Percentiles rank a stretch among this genome's conserved stretches.
Evolutionary conservation across 2,797 vertebrate genomes (phyloP).

Genomic region (Leuciscus waleckii): DNA sequence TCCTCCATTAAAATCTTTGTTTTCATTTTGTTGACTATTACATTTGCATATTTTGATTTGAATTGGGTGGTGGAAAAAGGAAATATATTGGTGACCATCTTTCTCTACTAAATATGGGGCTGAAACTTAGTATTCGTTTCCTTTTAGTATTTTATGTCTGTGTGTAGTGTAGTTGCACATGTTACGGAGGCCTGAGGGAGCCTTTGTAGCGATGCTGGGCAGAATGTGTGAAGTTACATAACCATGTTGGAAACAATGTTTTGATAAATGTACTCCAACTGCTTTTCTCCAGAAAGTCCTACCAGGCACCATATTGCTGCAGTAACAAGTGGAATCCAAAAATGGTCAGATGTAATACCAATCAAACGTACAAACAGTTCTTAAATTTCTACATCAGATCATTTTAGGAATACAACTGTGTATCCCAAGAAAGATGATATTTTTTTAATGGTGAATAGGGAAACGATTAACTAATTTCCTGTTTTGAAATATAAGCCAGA

Average conservation of each 20-base stretch:
- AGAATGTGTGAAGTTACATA: slow-evolving; percentile 42
- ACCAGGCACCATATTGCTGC: slow-evolving; percentile 8
- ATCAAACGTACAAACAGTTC: neutral
- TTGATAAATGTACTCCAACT: slow-evolving; percentile 18
- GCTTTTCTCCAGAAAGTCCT: slow-evolving; percentile 5
- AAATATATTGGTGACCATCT: slow-evolving; percentile 52
- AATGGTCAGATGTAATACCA: slow-evolving; percentile 9
- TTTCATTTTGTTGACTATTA: slow-evolving; percentile 73
- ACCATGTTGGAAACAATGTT: slow-evolving; percentile 33
- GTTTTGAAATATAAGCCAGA: slow-evolving; percentile 10
- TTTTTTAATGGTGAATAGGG: slow-evolving; percentile 4
- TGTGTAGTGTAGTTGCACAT: slow-evolving; percentile 20
- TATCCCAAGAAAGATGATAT: neutral
- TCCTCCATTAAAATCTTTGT: slow-evolving; percentile 65
- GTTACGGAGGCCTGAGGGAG: slow-evolving; percentile 26
- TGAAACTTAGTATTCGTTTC: slow-evolving; percentile 19
- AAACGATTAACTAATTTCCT: slow-evolving; percentile 10
- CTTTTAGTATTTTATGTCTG: slow-evolving; percentile 31
- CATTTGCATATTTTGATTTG: slow-evolving; percentile 73
- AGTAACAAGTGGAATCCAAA: neutral
- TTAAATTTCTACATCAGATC: neutral
- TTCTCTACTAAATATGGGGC: neutral
- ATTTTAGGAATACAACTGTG: neutral
- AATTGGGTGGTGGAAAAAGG: slow-evolving; percentile 57
- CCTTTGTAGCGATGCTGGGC: slow-evolving; percentile 25